Base-by-base conservation (phyloP, 2,888 invertebrate genomes). In the Athalia cordata region DNA sequence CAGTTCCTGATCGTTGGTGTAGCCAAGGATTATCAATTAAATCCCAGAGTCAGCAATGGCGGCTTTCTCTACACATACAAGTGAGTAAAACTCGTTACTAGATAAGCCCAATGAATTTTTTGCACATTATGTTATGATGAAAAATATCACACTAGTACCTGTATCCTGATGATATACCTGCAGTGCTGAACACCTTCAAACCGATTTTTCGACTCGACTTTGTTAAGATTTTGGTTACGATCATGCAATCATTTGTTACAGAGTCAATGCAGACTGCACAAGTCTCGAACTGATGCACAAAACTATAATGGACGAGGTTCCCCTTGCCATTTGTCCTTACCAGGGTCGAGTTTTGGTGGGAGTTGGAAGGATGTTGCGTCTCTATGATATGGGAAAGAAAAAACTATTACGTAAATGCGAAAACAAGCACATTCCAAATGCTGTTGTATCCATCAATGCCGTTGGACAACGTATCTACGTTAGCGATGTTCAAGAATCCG, bases 371-470 rank as follows among this genome's bases (percentile, higher is more conserved):
- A 95, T 96, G 92, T 91, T 99, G 45, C 92, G 99, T 76, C 93
- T 99, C 57, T 99, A 99, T 89, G 99, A 99, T 88, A 93, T 99
- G 86, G 99, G 99, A 79, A 97, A 97, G 90, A 97, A 99, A 90
- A 99, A 99, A 90, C 91, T 99, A 78, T 91, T 99, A 66, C 93
- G 99, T 76, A 99, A 99, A 91, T 99, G 99, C 91, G 99, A 99
- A 91, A 99, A 99, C 88, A 96, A 96, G 94, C 98, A 99, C 92
- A 96, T 99, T 91, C 99, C 99, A 11, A 98, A 99, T 89, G 94
- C 96, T 82, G 97, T 99, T 82, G 96, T 97, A 0, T 96, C 96
- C 83, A 96, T 99, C 81, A 96, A 98, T 89, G 96, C 98, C 0
- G 95, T 98, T 91, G 98, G 99, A 0, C 96, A 98, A 87, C 93